Evolutionary conservation across 1,140 invertebrate genomes (phyloP).

Genomic region (Drosophila bipectinata): DNA sequence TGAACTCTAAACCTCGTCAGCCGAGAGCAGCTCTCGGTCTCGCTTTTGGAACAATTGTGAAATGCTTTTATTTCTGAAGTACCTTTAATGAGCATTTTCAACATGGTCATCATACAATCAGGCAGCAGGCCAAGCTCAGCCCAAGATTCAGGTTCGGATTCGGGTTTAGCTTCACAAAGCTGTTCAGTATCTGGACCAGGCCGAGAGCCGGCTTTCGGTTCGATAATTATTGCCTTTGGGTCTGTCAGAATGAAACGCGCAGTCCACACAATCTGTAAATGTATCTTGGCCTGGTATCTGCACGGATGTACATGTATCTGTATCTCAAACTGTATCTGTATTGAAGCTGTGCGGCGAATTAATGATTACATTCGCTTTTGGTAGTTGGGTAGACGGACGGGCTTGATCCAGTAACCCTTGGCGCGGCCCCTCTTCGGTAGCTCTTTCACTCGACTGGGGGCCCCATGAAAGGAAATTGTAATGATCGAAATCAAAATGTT

Average conservation of each 20-base stretch:
- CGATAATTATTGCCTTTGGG: slow-evolving; percentile 74
- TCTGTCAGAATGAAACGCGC: slow-evolving; percentile 46
- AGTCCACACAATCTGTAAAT: slow-evolving; percentile 63
- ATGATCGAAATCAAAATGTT: slow-evolving; percentile 82
- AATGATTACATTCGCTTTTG: slow-evolving; percentile 70
- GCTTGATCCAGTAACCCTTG: slow-evolving; percentile 79
- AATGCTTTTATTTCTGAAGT: slow-evolving; percentile 82
- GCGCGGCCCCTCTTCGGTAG: slow-evolving; percentile 60
- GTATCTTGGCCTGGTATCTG: slow-evolving; percentile 41
- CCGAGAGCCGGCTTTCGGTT: slow-evolving; percentile 35
- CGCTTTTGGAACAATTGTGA: slow-evolving; percentile 71
- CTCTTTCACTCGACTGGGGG: slow-evolving; percentile 59
- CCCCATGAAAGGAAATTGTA: slow-evolving; percentile 79
- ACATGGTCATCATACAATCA: slow-evolving; percentile 81
- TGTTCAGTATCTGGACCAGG: slow-evolving; percentile 65
- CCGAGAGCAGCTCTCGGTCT: slow-evolving; percentile 46
- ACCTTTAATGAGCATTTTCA: slow-evolving; percentile 82
- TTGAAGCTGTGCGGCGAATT: slow-evolving; percentile 61
- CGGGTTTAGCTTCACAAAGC: slow-evolving; percentile 4
- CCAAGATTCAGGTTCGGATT: neutral
- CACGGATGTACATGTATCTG: slow-evolving; percentile 39
- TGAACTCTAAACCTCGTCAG: slow-evolving; percentile 38
- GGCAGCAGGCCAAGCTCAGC: slow-evolving; percentile 7
- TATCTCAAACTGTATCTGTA: slow-evolving; percentile 4
- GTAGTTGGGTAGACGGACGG: slow-evolving; percentile 4